Evolutionary conservation across 1,140 invertebrate species (phyloP), one percentile per base, ranked within the genome.

Genomic region (Hesperophylax magnus): DNA sequence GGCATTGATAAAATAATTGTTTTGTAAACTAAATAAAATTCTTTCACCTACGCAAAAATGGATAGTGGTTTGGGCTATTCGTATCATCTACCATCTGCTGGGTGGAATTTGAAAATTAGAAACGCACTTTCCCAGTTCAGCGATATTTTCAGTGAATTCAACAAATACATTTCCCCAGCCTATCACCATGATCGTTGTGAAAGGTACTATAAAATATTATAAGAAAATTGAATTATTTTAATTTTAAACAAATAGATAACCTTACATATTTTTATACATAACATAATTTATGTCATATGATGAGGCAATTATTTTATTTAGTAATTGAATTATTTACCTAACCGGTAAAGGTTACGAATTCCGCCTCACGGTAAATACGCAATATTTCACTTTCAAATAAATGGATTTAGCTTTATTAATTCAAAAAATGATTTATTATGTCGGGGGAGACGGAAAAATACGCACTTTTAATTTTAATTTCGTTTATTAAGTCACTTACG

Each of bases 151-250:
- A 98, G 97, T 86, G 97, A 98, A 91, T 99, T 98, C 87, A 97
- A 97, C 87, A 96, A 96, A 90, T 97, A 98, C 85, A 97, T 98
- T 77, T 96, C 97, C 20, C 97, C 97, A 34, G 96, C 97, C 80
- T 98, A 98, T 90, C 96, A 98, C 88, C 97, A 99, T 92, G 97
- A 98, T 87, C 92, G 97, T 71, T 98, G 97, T 88, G 97, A 99
- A 92, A 95, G 97, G 96, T 97, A 91, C 83, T 58, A 82, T 81
- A 24, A 39, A 39, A 39, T 31, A 31, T 31, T 31, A 39, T 39
- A 9, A 9, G 34, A 2, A 39, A 5, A 39, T 39, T 39, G 34
- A 8, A 75, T 74, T 17, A 58, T 58, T 58, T 58, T 8, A 4
- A 58, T 58, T 58, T 5, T 3, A 54, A 54, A 54, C 14, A 54